Percentiles rank a stretch among this genome's conserved stretches.
Conservation (phyloP, 2,113 vertebrate genomes). For the Cheirogaleus medius region DNA sequence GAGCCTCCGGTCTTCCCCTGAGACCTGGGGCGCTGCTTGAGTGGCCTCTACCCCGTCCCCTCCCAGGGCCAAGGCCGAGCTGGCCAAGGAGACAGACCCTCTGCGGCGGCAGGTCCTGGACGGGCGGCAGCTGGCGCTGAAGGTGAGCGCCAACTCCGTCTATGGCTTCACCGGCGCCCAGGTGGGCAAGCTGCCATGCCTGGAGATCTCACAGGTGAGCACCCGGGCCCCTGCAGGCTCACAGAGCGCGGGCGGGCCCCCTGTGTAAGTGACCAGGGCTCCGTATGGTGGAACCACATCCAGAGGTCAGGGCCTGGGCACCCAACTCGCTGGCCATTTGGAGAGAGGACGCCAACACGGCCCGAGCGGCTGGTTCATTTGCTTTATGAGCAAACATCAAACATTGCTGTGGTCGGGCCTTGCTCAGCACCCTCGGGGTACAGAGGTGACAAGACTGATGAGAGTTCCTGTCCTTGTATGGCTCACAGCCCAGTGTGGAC, state of each 20-base stretch:
- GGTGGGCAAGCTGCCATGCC: slow-evolving; percentile 93
- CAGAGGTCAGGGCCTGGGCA: rapidly evolving
- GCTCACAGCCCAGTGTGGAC: background rate
- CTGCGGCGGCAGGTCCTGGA: slow-evolving; percentile 94
- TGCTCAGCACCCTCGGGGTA: background rate
- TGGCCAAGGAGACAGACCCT: slow-evolving; percentile 93
- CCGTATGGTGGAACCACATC: rapidly evolving
- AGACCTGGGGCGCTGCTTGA: rapidly evolving
- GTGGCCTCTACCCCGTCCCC: background rate
- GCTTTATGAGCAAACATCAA: rapidly evolving
- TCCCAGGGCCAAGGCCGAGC: slow-evolving; percentile 90
- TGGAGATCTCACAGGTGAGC: slow-evolving; percentile 95
- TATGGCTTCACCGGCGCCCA: slow-evolving; percentile 96
- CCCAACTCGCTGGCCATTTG: background rate
- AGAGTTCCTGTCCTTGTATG: rapidly evolving
- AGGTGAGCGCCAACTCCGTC: slow-evolving; percentile 95
- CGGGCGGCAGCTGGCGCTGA: slow-evolving; percentile 92
- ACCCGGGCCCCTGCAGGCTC: rapidly evolving
- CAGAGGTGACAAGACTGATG: rapidly evolving
- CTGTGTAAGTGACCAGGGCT: background rate
- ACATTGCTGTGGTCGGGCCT: background rate
- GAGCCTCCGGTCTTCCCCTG: no score
- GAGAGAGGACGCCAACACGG: background rate
- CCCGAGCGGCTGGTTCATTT: background rate
- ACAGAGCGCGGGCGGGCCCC: rapidly evolving